Conservation (phyloP, 2,888 invertebrate species). For the Oscheius sp. region DNA sequence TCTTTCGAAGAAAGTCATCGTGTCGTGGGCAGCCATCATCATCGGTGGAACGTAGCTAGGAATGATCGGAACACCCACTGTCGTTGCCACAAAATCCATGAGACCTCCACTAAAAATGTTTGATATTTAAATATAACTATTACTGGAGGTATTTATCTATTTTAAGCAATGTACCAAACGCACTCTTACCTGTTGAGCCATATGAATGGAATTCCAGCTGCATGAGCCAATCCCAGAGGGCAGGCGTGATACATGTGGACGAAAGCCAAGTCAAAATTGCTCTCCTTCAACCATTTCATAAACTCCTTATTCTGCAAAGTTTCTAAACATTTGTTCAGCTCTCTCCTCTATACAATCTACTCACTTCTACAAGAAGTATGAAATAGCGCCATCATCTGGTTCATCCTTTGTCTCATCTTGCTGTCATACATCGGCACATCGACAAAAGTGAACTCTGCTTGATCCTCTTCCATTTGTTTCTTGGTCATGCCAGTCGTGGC, state of each 20-base stretch:
- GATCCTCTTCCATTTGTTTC: slow-evolving; percentile 15
- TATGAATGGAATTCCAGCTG: slow-evolving; percentile 59
- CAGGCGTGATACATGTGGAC: slow-evolving; percentile 61
- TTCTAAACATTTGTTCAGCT: slow-evolving; percentile 8
- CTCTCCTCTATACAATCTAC: not conserved
- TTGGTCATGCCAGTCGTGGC: slow-evolving; percentile 18
- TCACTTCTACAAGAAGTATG: slow-evolving; percentile 14
- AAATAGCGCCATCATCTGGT: not conserved
- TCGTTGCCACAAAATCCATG: slow-evolving; percentile 54
- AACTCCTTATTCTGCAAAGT: slow-evolving; percentile 43
- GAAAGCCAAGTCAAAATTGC: slow-evolving; percentile 62
- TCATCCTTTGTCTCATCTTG: not conserved
- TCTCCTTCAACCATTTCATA: slow-evolving; percentile 42
- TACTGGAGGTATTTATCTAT: not conserved
- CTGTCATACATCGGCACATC: slow-evolving; percentile 4
- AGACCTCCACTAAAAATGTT: slow-evolving; percentile 43
- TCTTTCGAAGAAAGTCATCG: slow-evolving; percentile 55
- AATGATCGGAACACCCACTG: slow-evolving; percentile 53
- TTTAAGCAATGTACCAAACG: not conserved
- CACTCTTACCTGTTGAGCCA: slow-evolving; percentile 52
- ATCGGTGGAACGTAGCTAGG: slow-evolving; percentile 53
- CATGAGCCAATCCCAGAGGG: slow-evolving; percentile 59
- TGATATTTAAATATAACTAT: not conserved
- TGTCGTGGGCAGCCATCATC: slow-evolving; percentile 53
- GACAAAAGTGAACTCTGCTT: slow-evolving; percentile 4